These are phyloP conservation scores for Molossus molossus DNA, from an alignment of 2,797 vertebrate species.

Conservation along the genomic window DNA sequence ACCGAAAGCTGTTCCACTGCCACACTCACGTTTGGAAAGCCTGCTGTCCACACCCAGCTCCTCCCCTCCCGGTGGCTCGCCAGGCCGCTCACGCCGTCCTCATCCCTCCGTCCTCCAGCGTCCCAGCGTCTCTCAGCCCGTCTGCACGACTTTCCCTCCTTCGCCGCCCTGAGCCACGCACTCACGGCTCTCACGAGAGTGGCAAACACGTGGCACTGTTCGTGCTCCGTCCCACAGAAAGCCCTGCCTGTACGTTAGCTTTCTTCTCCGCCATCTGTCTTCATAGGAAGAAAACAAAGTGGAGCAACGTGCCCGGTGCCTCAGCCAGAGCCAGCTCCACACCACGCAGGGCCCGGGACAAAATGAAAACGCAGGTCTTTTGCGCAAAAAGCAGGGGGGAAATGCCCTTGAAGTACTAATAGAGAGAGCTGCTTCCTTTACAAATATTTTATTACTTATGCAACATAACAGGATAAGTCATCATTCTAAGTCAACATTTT, in stretches of 20 bases:
- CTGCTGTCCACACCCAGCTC: neutral
- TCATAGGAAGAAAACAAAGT: slow-evolving; percentile 15
- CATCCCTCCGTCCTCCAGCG: neutral
- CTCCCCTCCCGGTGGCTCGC: neutral
- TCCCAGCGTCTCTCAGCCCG: neutral
- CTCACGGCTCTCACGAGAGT: neutral
- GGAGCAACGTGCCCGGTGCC: neutral
- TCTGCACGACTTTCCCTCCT: neutral
- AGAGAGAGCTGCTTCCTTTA: slow-evolving; percentile 6
- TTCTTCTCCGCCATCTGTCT: neutral
- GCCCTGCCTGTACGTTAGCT: neutral
- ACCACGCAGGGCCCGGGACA: neutral
- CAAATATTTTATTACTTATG: neutral
- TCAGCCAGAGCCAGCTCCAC: neutral
- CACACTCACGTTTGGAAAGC: neutral
- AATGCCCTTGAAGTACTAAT: neutral
- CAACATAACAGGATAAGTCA: neutral
- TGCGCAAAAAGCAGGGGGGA: slow-evolving; percentile 18
- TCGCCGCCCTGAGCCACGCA: neutral
- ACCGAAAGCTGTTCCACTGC: neutral
- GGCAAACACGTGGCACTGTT: neutral
- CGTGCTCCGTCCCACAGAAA: neutral
- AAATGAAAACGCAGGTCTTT: neutral
- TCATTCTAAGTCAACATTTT: slow-evolving; percentile 46
- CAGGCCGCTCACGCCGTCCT: neutral